Evolutionary conservation across 2,888 invertebrate species (phyloP), one percentile per base, ranked within the genome.

Genomic region (Parapristionchus giblindavisi): DNA sequence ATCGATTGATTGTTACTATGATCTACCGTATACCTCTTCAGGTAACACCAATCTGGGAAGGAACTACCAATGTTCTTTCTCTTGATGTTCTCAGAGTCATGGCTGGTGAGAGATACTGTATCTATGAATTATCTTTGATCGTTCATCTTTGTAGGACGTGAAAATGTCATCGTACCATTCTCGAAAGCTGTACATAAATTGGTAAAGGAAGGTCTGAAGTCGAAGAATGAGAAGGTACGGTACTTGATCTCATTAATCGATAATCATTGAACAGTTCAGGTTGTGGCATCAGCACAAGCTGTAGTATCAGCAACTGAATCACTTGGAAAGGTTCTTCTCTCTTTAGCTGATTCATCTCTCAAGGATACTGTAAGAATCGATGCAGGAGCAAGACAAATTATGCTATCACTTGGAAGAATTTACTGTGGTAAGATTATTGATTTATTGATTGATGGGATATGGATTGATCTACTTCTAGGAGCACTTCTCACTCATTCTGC

Each of bases 21-120:
- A 11, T 27, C 11, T 60, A 43, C 8, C 27, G n/a, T 36, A 1
- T 2, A 43, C 27, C 21, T 43, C 4, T 65, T 0, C 17, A 90
- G 90, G 91, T 91, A 1, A 86, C 90, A 43, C 90, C 91, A 24
- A 91, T 91, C 76, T 91, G 91, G 91, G 91, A 91, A 85, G 91
- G 91, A 27, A 91, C 91, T 1, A 91, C 91, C 8, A 91, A 91
- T 82, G 89, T 91, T 51, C 85, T 91, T 52, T 90, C 90, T 0
- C 84, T 91, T 48, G 91, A 91, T 83, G 90, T 91, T 4, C 87
- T 91, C 6, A 85, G 91, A 71, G 90, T 90, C 11, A 38, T 71
- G 3, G 70, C 40, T 40, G 56, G 70, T 71, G 14, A 40, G 70
- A 24, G 34, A 2, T 40, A 14, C n/a, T n/a, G n/a, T n/a, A n/a